phyloP scores from a whole-genome alignment of 1,140 invertebrate genomes.

The Drosophila dunni region DNA sequence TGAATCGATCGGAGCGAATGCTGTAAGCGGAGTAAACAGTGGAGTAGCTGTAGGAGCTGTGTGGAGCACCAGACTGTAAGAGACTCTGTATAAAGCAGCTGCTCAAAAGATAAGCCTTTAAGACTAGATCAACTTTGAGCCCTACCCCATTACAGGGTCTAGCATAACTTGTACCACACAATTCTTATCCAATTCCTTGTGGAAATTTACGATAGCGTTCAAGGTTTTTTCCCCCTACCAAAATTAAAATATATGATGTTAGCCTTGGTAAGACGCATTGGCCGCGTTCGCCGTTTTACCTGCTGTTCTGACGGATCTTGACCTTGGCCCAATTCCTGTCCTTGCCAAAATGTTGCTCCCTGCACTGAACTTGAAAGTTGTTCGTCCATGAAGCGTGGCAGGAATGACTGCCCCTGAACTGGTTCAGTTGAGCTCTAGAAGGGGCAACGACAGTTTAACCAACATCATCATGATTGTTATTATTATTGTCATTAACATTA shows the following conservation, averaged over 20 bases:
- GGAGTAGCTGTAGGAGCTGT: too few relatives aligned
- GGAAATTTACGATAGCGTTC: constrained; percentile 47
- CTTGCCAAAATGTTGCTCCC: constrained; percentile 62
- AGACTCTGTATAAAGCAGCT: too few relatives aligned
- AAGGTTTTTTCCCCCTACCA: constrained; percentile 41
- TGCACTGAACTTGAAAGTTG: constrained; percentile 77
- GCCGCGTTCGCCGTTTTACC: constrained; percentile 6
- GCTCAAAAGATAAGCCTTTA: too few relatives aligned
- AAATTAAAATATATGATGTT: constrained; percentile 7
- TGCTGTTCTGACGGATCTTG: constrained; percentile 52
- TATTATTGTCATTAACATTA: constrained; percentile 24
- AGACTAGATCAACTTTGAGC: too few relatives aligned
- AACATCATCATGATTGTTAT: constrained; percentile 41
- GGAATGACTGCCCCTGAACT: constrained; percentile 68
- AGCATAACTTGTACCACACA: not conserved
- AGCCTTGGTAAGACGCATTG: constrained; percentile 26
- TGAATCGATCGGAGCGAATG: too few relatives aligned
- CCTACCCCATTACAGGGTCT: too few relatives aligned
- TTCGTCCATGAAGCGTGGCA: constrained; percentile 59
- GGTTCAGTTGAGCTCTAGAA: constrained; percentile 62
- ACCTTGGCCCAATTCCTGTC: constrained; percentile 76
- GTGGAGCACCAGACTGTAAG: too few relatives aligned
- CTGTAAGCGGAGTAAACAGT: too few relatives aligned
- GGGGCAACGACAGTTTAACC: constrained; percentile 52
- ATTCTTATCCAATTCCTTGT: constrained; percentile 23